A percentile compares a stretch with the other conserved stretches of the same genome.
These are phyloP conservation scores for Eupsittula cactorum DNA, from an alignment of 2,113 vertebrate species.

Conservation along the genomic window DNA sequence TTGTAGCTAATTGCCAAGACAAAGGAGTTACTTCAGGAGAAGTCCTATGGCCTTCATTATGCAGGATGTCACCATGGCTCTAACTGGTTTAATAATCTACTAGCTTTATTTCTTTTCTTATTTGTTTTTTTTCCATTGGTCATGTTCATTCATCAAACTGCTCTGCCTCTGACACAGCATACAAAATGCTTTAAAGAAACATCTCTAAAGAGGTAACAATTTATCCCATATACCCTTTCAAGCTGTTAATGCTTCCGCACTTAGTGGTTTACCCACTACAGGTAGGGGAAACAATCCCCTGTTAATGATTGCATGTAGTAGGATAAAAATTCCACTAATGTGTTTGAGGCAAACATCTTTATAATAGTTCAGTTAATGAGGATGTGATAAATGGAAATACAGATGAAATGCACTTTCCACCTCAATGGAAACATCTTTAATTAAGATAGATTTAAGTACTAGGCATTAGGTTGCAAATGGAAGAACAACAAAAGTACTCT, in stretches of 20 bases:
- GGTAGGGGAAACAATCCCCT: background rate
- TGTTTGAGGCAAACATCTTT: background rate
- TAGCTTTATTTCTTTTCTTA: background rate
- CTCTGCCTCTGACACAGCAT: background rate
- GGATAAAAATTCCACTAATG: background rate
- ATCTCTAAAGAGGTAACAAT: background rate
- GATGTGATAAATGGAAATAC: constrained; percentile 45
- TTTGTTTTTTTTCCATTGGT: background rate
- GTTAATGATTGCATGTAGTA: background rate
- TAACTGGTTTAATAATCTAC: background rate
- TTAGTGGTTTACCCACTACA: background rate
- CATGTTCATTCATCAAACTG: background rate
- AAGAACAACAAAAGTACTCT: background rate
- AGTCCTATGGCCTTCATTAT: background rate
- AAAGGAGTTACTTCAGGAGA: background rate
- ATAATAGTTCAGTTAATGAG: constrained; percentile 39
- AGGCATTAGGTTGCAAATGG: constrained; percentile 34
- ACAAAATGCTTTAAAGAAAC: background rate
- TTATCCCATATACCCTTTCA: background rate
- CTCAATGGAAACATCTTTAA: constrained; percentile 52
- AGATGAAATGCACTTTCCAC: constrained; percentile 33
- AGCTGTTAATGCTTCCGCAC: background rate
- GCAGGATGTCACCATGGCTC: background rate
- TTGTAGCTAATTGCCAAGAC: background rate
- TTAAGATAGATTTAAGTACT: constrained; percentile 42